Evolutionary conservation across 2,113 vertebrate genomes (phyloP).

Genomic region (Perccottus glenii): DNA sequence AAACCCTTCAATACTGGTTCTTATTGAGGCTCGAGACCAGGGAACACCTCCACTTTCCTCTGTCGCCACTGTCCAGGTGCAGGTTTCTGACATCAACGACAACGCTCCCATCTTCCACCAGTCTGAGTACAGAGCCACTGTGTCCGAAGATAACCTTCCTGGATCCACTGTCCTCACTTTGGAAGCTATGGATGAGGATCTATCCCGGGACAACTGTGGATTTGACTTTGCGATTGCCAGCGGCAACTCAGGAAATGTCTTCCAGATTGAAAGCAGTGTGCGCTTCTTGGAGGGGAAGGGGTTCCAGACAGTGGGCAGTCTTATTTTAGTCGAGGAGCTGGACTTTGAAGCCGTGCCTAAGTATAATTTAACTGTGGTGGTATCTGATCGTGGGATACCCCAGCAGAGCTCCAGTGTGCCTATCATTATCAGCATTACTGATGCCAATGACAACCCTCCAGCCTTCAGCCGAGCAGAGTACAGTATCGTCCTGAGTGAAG

Average conservation of each 20-base stretch:
- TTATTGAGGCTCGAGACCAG: slow-evolving; percentile 87
- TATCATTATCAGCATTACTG: slow-evolving; percentile 83
- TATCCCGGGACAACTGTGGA: slow-evolving; percentile 85
- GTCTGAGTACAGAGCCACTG: slow-evolving; percentile 82
- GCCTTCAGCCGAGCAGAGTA: slow-evolving; percentile 86
- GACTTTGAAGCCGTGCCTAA: slow-evolving; percentile 87
- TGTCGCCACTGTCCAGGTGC: slow-evolving; percentile 86
- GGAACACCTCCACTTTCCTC: slow-evolving; percentile 86
- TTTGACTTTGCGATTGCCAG: slow-evolving; percentile 94
- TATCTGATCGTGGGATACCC: slow-evolving; percentile 89
- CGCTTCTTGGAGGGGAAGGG: slow-evolving; percentile 81
- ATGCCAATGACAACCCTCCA: slow-evolving; percentile 92
- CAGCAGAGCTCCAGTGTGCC: slow-evolving; percentile 86
- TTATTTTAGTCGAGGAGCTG: slow-evolving; percentile 88
- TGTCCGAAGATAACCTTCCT: slow-evolving; percentile 87
- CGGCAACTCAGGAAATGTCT: slow-evolving; percentile 88
- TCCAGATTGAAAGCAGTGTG: slow-evolving; percentile 92
- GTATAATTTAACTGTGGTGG: slow-evolving; percentile 91
- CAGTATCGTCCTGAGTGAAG: slow-evolving; percentile 84
- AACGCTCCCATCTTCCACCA: slow-evolving; percentile 88
- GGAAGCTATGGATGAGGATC: slow-evolving; percentile 86
- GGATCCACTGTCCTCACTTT: slow-evolving; percentile 90
- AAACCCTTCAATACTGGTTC: slow-evolving; percentile 84
- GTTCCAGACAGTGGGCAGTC: slow-evolving; percentile 83
- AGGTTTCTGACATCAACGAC: slow-evolving; percentile 91